These are phyloP conservation scores for human (Homo sapiens) DNA, from an alignment of 2,113 vertebrate species.

Conservation along the genomic window DNA sequence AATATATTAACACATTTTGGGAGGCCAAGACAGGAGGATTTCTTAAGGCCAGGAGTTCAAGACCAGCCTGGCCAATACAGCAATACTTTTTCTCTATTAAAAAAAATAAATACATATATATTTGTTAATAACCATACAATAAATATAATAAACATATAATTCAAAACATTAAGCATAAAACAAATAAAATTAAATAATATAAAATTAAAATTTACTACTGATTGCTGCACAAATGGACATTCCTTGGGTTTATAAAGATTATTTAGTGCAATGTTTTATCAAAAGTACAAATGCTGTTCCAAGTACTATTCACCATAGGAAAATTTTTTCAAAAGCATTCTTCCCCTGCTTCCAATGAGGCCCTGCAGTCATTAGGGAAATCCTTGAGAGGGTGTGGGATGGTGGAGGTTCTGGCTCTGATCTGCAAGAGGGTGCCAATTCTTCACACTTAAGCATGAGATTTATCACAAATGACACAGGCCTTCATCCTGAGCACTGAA, in stretches of 20 bases:
- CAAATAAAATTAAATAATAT: neutral
- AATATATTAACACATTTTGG: too few relatives aligned
- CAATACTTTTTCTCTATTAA: neutral
- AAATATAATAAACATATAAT: neutral
- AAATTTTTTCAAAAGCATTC: neutral
- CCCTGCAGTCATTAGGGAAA: neutral
- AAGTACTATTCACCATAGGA: neutral
- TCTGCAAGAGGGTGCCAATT: neutral
- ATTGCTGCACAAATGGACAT: neutral
- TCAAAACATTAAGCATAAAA: neutral
- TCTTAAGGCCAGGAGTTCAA: too few relatives aligned
- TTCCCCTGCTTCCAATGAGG: neutral
- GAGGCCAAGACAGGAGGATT: too few relatives aligned
- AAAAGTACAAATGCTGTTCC: neutral
- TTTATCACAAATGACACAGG: conserved; percentile 37
- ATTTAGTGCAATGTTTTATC: conserved; percentile 26
- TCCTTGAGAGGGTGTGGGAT: neutral
- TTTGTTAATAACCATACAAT: neutral
- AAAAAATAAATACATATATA: neutral
- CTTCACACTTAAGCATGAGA: conserved; percentile 32
- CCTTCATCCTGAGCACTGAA: neutral
- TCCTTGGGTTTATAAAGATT: neutral
- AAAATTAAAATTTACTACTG: conserved; percentile 16
- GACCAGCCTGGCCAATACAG: too few relatives aligned
- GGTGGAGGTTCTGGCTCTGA: neutral